Base-by-base conservation (phyloP, 2,797 vertebrate species). In the Heteromormyrus szaboi region DNA sequence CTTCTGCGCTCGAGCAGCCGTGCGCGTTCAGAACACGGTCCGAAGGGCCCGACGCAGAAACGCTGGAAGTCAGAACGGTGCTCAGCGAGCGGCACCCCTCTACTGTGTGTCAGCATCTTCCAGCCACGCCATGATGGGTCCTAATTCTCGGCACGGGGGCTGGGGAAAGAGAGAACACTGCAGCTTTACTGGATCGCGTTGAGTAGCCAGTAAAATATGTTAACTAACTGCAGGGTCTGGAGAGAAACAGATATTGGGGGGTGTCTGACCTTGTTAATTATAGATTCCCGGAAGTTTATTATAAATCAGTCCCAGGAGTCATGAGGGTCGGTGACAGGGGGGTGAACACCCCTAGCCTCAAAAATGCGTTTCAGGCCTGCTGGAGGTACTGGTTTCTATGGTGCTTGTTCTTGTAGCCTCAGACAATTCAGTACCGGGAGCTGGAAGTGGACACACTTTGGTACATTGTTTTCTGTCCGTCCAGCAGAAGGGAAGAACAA, bases 321-420 rank as follows among this genome's bases (percentile, higher is more conserved):
- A 41, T 68, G 12, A 50, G 3, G 9, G 86, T 8, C 86, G 2
- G 56, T 17, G 41, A 68, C 86, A 44, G 53, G 85, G 25, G 25
- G 29, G 37, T 46, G 9, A 25, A 65, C 3, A 59, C n/a, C 37
- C 59, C 37, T 62, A 65, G 17, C 54, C 41, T 56, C 29, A 54
- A 89, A 90, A 72, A 72, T 37, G 65, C 90, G 93, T 89, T 92
- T 95, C 95, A 95, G 95, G 95, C 91, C 89, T 68, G 92, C 93
- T 93, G 93, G 93, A 93, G 91, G 91, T 93, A 93, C 94, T 93
- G 93, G 91, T 94, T 92, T 91, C 91, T 93, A 91, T 91, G 91
- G 93, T 93, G 93, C 90, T 91, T 53, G 90, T 92, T 94, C 92
- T 90, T 92, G 93, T 91, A 81, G 79, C 89, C 33, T 79, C 44